phyloP scores from a whole-genome alignment of 2,888 invertebrate species.

The Balanococcus diminutus region DNA sequence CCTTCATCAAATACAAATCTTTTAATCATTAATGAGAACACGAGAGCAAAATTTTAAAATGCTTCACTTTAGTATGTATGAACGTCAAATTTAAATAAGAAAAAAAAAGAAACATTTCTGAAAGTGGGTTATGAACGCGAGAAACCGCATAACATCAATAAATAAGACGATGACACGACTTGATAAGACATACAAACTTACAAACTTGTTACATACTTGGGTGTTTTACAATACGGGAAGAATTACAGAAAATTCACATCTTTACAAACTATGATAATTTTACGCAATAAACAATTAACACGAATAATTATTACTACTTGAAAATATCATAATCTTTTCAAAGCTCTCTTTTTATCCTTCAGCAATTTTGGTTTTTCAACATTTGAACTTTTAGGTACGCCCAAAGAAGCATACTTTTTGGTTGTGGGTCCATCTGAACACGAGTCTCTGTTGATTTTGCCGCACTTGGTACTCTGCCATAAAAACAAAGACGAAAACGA shows the following conservation, averaged over 20 bases:
- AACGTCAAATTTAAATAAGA: too few species aligned
- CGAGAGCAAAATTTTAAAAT: too few species aligned
- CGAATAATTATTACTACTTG: conserved; percentile 45
- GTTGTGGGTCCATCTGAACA: conserved; percentile 72
- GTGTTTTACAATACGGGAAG: neutral
- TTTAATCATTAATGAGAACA: too few species aligned
- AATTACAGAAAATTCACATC: conserved; percentile 40
- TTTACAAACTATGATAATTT: conserved; percentile 46
- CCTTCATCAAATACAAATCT: too few species aligned
- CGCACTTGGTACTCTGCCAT: conserved; percentile 19
- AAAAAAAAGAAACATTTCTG: neutral
- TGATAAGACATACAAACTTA: neutral
- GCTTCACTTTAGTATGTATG: too few species aligned
- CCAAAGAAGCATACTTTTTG: conserved; percentile 75
- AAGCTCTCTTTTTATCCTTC: conserved; percentile 83
- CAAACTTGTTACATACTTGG: neutral
- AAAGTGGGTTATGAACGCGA: neutral
- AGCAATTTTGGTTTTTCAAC: conserved; percentile 76
- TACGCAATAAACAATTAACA: conserved; percentile 43
- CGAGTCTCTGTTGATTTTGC: conserved; percentile 45
- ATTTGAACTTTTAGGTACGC: conserved; percentile 65
- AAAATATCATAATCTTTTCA: conserved; percentile 74
- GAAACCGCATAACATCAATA: neutral
- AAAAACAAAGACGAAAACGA: too few species aligned
- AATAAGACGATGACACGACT: neutral